Percentiles rank a stretch among this genome's conserved stretches.
Conservation (phyloP, 2,797 vertebrate species). For the Sternotherus odoratus region DNA sequence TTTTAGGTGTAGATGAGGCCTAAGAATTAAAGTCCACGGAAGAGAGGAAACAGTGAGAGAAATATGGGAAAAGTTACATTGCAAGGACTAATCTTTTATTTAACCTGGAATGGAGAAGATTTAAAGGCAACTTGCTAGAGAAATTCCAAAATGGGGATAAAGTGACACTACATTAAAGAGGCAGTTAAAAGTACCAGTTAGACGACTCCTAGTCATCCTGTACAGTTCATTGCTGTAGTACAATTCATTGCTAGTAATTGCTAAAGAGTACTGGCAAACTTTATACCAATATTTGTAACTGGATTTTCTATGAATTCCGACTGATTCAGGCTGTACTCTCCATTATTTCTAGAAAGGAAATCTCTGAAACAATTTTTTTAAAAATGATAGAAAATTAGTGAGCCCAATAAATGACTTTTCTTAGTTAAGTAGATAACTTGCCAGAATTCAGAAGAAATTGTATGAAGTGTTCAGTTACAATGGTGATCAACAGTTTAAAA, state of each 20-base stretch:
- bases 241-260: too few species aligned
- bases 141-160: background rate
- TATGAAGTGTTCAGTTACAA: background rate
- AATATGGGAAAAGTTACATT: background rate
- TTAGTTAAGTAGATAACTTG: background rate
- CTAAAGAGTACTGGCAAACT: too few species aligned
- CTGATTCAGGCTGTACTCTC: background rate
- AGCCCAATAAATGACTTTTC: background rate
- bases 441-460: background rate
- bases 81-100: background rate
- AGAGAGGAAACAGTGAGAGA: background rate
- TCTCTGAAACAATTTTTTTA: background rate
- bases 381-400: background rate
- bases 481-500: background rate
- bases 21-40: background rate
- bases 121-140: background rate
- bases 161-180: background rate
- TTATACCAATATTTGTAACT: too few species aligned
- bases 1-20: background rate
- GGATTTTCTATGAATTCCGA: background rate
- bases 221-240: background rate
- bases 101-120: background rate
- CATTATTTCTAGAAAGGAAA: background rate
- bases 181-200: background rate
- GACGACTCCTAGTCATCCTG: background rate